These are phyloP conservation scores for Cetoscarus ocellatus DNA, from an alignment of 2,797 vertebrate genomes.

Conservation along the genomic window DNA sequence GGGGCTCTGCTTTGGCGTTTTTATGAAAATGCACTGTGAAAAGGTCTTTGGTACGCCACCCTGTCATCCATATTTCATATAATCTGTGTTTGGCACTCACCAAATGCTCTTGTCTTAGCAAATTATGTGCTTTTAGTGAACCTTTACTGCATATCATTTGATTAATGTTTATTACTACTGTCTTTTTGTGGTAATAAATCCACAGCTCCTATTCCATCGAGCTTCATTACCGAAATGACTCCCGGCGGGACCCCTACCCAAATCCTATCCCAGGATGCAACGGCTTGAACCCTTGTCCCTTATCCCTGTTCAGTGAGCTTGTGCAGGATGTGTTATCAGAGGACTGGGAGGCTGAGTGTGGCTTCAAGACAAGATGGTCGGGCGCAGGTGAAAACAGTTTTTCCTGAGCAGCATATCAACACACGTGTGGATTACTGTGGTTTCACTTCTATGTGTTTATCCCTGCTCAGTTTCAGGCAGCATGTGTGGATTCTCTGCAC, in stretches of 20 bases:
- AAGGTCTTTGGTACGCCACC: too few species aligned
- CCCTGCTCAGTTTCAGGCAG: slow-evolving; percentile 5
- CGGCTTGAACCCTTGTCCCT: slow-evolving; percentile 83
- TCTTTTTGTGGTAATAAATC: slow-evolving; percentile 55
- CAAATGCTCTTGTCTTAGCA: too few species aligned
- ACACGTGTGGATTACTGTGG: background rate
- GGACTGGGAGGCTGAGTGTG: slow-evolving; percentile 88
- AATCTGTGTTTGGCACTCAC: too few species aligned
- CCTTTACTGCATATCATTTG: too few species aligned
- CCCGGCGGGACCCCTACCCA: slow-evolving; percentile 81
- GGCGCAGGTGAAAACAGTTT: slow-evolving; percentile 63
- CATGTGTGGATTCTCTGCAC: slow-evolving; percentile 20
- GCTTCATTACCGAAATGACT: slow-evolving; percentile 90
- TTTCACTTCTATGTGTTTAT: slow-evolving; percentile 13
- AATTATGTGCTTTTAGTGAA: too few species aligned
- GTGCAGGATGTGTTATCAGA: slow-evolving; percentile 82
- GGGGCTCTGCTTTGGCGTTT: too few species aligned
- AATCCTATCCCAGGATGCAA: slow-evolving; percentile 87
- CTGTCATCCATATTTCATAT: too few species aligned
- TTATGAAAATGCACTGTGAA: too few species aligned
- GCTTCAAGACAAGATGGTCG: slow-evolving; percentile 56
- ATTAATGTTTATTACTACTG: slow-evolving; percentile 37
- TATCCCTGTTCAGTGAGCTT: slow-evolving; percentile 84
- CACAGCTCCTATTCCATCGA: slow-evolving; percentile 87
- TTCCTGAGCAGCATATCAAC: background rate